phyloP scores from a whole-genome alignment of 2,113 vertebrate genomes.

The Eupsittula cactorum region DNA sequence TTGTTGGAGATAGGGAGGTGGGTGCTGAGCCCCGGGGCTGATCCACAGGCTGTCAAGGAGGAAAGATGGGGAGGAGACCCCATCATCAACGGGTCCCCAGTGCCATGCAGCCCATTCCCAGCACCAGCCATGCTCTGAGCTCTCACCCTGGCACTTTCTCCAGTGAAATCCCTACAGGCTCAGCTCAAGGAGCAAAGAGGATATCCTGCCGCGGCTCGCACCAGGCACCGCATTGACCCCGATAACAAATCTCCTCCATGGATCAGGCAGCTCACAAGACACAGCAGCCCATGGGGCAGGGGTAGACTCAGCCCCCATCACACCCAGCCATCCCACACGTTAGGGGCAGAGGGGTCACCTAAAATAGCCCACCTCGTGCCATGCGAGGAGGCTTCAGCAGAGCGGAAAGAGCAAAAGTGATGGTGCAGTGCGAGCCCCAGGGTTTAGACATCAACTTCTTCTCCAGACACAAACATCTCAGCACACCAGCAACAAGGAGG shows the following conservation, averaged over 20 bases:
- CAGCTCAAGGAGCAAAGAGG: conserved; percentile 39
- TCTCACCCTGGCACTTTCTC: conserved; percentile 41
- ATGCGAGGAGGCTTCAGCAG: background rate
- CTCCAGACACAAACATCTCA: background rate
- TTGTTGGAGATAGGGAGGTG: background rate
- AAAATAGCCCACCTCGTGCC: background rate
- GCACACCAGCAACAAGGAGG: background rate
- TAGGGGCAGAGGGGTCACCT: background rate
- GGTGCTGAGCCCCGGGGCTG: background rate
- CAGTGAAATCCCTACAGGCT: conserved; percentile 3
- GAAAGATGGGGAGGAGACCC: background rate
- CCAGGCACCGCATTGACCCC: background rate
- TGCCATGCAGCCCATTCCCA: background rate
- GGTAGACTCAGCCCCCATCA: background rate
- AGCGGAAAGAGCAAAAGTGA: background rate
- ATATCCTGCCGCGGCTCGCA: fast-evolving
- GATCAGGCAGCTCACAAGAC: background rate
- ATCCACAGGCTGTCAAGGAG: background rate
- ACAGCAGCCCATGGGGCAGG: background rate
- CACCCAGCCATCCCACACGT: background rate
- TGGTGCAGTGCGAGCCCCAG: fast-evolving
- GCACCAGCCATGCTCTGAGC: background rate
- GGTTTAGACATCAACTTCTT: background rate
- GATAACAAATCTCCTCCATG: background rate
- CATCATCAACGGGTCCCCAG: background rate